Conservation (phyloP, 2,113 vertebrate genomes). For the Oxygymnocypris stewartii region DNA sequence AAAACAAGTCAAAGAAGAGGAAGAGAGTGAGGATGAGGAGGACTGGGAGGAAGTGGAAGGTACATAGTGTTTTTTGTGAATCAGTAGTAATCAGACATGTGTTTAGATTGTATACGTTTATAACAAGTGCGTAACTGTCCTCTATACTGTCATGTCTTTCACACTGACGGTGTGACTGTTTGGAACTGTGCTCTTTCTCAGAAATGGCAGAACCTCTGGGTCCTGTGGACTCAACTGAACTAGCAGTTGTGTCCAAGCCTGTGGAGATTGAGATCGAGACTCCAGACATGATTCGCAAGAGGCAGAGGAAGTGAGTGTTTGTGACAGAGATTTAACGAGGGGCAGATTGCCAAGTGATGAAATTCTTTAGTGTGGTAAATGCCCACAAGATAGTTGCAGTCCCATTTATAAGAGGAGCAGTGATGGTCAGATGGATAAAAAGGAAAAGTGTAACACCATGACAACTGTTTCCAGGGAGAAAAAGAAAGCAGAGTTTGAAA, state of each 20-base stretch:
- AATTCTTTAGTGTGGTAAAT: not conserved
- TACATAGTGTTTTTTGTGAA: conserved; percentile 54
- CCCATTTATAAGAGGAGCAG: not conserved
- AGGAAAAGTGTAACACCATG: not conserved
- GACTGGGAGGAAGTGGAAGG: conserved; percentile 98
- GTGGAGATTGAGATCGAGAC: conserved; percentile 97
- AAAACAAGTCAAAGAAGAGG: conserved; percentile 55
- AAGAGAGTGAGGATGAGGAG: conserved; percentile 82
- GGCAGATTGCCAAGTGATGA: not conserved
- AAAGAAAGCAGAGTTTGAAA: conserved; percentile 81
- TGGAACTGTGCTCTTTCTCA: conserved; percentile 59
- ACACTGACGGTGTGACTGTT: not conserved
- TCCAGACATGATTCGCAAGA: conserved; percentile 78
- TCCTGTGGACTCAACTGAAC: conserved; percentile 58
- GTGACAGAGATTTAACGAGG: not conserved
- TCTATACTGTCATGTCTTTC: not conserved
- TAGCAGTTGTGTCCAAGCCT: conserved; percentile 69
- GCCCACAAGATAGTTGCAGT: not conserved
- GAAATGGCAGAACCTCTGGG: conserved; percentile 79
- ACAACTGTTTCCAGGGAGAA: conserved; percentile 78
- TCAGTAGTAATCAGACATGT: not conserved
- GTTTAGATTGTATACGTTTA: not conserved
- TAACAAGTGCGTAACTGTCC: not conserved
- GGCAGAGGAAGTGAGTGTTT: conserved; percentile 78
- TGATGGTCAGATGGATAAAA: conserved; percentile 20